A percentile compares a stretch with the other conserved stretches of the same genome.
Conservation (phyloP, 2,113 vertebrate species). For the Alexandromys fortis region DNA sequence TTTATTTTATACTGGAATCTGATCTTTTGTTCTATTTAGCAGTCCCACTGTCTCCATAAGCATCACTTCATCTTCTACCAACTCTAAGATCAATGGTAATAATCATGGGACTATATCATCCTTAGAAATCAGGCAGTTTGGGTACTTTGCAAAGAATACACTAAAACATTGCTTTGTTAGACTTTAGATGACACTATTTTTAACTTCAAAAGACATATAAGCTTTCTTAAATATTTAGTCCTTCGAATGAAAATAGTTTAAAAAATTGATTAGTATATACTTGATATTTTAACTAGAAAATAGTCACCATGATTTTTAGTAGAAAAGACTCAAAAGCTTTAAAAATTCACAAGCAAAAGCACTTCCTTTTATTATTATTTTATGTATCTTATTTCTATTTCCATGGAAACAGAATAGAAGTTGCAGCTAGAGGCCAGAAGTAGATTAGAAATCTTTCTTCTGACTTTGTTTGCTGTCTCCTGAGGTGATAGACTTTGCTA, state of each 20-base stretch:
- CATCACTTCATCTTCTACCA: background rate
- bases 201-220: background rate
- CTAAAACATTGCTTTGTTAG: background rate
- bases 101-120: background rate
- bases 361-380: slow-evolving; percentile 65
- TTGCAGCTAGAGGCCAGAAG: slow-evolving; percentile 55
- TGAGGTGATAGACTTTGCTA: slow-evolving; percentile 20
- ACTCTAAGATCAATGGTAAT: background rate
- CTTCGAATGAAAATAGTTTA: slow-evolving; percentile 6
- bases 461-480: slow-evolving; percentile 51
- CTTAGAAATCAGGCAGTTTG: background rate
- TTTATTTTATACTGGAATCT: background rate
- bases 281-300: slow-evolving; percentile 22
- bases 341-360: slow-evolving; percentile 48
- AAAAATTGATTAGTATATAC: slow-evolving; percentile 26
- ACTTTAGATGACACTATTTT: background rate
- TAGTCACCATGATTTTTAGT: background rate
- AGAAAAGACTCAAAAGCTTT: slow-evolving; percentile 26
- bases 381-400: slow-evolving; percentile 74
- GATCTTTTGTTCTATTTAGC: background rate
- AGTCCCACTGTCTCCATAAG: background rate
- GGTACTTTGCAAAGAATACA: background rate
- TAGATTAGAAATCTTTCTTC: slow-evolving; percentile 54
- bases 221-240: background rate
- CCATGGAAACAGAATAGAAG: slow-evolving; percentile 73